Base-by-base conservation (phyloP, 2,888 invertebrate genomes). In the Mythimna ferrago region DNA sequence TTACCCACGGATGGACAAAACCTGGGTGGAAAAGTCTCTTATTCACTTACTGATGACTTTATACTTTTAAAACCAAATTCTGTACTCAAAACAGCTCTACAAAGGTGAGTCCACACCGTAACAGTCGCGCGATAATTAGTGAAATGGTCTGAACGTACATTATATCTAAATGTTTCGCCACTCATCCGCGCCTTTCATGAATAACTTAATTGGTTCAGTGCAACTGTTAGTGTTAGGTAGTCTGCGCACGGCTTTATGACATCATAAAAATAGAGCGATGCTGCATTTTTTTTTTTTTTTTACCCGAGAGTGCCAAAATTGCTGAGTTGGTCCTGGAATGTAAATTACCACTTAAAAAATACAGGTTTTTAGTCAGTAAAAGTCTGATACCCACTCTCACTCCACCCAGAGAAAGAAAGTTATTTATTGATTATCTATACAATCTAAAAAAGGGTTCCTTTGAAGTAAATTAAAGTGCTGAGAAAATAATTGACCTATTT, bases 121-220 rank as follows among this genome's bases (percentile, higher is more conserved):
- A 67, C 68, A 66, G 67, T 69, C 41, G 54, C 62, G 77, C 63
- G 73, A 73, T 85, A 81, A 85, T 87, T 82, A 87, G 83, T 81
- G 80, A 80, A 86, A 86, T 77, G 71, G 68, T 76, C 73, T 76
- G 76, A 77, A 81, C 71, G 76, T 82, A 73, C 76, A 86, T 84
- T 81, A 80, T 73, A 76, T 60, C 73, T 80, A 80, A 83, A 86
- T 71, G 86, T 71, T 71, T 82, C 83, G 72, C 73, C 77, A 80
- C 73, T 88, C 88, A 88, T 87, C 87, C 87, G 83, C 67, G 77
- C 79, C 88, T 84, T 89, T 94, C 94, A 94, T 94, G 93, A 94
- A 94, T 94, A 94, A 94, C 88, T 93, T 94, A 94, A 94, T 93
- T 93, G 92, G 89, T 86, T 86, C 82, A 85, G 80, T 87, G 91